Evolutionary conservation across 2,113 vertebrate genomes (phyloP).

Genomic region (Perca fluviatilis): DNA sequence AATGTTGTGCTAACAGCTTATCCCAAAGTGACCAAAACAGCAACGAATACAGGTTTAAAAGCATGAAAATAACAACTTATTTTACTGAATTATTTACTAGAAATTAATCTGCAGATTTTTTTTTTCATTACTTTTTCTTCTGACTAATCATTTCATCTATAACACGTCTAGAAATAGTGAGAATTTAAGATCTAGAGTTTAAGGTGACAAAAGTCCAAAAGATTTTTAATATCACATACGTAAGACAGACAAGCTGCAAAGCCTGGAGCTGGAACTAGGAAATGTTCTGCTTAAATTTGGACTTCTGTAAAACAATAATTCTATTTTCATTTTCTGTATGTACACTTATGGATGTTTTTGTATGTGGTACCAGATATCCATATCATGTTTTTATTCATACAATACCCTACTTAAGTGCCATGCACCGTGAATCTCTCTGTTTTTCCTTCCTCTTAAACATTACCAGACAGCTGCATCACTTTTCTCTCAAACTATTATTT

Average conservation of each 20-base stretch:
- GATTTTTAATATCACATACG: too few species aligned
- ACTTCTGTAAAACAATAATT: not conserved
- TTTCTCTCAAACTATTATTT: constrained; percentile 34
- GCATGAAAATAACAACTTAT: not conserved
- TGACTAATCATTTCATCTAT: too few species aligned
- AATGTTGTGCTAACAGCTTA: not conserved
- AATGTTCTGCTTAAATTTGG: too few species aligned
- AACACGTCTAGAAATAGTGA: too few species aligned
- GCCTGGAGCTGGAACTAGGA: not conserved
- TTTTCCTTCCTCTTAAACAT: constrained; percentile 40
- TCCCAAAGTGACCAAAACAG: not conserved
- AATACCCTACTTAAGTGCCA: not conserved
- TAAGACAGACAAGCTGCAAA: not conserved
- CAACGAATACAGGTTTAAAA: not conserved
- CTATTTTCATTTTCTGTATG: not conserved
- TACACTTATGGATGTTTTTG: not conserved
- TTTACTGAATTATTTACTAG: too few species aligned
- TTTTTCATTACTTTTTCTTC: too few species aligned
- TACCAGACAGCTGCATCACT: constrained; percentile 60
- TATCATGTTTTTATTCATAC: not conserved
- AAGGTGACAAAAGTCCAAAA: too few species aligned
- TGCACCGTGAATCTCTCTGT: not conserved
- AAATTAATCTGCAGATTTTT: too few species aligned
- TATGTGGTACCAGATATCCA: not conserved
- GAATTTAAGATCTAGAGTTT: too few species aligned